Percentiles rank a stretch among this genome's conserved stretches.
Evolutionary conservation across 2,797 vertebrate species (phyloP).

Genomic region (Pygocentrus nattereri): DNA sequence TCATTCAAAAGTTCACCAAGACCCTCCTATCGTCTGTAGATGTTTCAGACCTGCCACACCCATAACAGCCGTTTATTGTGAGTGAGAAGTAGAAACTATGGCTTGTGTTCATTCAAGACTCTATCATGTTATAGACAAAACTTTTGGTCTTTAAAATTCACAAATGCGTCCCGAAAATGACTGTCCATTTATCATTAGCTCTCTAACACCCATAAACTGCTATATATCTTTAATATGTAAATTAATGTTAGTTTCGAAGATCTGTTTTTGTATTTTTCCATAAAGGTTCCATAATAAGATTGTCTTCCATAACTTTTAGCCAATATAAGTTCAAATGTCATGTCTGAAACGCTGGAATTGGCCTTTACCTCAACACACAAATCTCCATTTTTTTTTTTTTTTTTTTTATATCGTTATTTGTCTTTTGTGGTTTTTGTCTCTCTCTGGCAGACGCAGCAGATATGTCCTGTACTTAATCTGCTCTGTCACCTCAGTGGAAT

Average conservation of each 20-base stretch:
- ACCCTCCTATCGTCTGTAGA: too few species aligned
- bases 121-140: too few species aligned
- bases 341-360: too few species aligned
- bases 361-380: neutral
- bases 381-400: neutral
- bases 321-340: too few species aligned
- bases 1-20: neutral
- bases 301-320: too few species aligned
- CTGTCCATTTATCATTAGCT: neutral
- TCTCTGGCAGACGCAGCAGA: neutral
- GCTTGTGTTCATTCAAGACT: too few species aligned
- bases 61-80: too few species aligned
- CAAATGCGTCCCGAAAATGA: neutral
- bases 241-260: neutral
- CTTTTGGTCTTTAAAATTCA: too few species aligned
- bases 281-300: neutral
- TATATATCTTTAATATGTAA: neutral
- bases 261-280: neutral
- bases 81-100: too few species aligned
- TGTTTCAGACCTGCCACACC: too few species aligned
- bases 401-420: neutral
- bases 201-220: neutral
- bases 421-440: neutral
- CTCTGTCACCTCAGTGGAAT: conserved; percentile 18
- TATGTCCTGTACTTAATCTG: conserved; percentile 10